These are phyloP conservation scores for Pollenia labialis DNA, from an alignment of 2,888 invertebrate species.

Conservation along the genomic window DNA sequence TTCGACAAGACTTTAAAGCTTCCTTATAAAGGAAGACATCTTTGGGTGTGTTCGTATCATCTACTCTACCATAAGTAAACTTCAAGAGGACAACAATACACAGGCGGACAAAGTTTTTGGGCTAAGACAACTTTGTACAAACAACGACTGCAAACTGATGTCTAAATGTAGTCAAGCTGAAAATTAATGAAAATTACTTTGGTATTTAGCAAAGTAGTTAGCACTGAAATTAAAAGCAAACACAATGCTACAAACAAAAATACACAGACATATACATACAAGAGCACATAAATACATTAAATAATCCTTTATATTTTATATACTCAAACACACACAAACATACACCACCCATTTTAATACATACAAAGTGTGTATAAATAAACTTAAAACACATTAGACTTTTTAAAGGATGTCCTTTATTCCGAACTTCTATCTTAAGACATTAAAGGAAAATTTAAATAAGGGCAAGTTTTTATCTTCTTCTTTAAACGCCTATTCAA, in stretches of 20 bases:
- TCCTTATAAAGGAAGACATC: constrained; percentile 12
- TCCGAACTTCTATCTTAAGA: background rate
- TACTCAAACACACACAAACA: background rate
- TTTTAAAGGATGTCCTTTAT: constrained; percentile 42
- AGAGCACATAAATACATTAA: background rate
- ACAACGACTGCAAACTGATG: constrained; percentile 22
- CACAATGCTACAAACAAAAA: background rate
- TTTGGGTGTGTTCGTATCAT: background rate
- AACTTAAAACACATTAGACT: constrained; percentile 9
- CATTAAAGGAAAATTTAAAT: background rate
- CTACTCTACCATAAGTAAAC: background rate
- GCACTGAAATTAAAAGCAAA: constrained; percentile 69
- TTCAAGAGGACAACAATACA: constrained; percentile 23
- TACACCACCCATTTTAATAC: background rate
- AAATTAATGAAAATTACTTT: constrained; percentile 73
- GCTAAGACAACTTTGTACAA: constrained; percentile 34
- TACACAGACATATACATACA: background rate
- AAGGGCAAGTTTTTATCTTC: too few relatives aligned
- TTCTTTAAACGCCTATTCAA: too few relatives aligned
- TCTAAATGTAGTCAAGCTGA: constrained; percentile 58
- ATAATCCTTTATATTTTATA: background rate
- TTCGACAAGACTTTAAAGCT: background rate
- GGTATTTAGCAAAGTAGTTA: constrained; percentile 74
- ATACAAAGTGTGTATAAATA: background rate
- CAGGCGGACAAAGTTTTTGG: constrained; percentile 44